These are phyloP conservation scores for Chymomyza caudatula DNA, from an alignment of 2,888 invertebrate genomes.

Conservation along the genomic window DNA sequence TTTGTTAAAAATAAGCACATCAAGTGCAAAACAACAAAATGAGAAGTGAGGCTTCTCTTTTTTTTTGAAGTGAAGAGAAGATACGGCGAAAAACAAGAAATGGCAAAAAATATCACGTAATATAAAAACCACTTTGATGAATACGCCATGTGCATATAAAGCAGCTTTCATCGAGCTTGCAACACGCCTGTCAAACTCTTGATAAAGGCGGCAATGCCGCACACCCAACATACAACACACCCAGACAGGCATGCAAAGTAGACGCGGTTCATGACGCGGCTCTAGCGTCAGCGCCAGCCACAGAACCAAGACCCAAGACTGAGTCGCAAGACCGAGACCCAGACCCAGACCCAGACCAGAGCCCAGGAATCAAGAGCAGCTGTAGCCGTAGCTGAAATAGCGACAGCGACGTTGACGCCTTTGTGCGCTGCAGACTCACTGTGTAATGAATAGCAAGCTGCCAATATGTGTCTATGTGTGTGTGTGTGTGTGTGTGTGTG, in stretches of 20 bases:
- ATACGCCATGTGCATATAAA: conserved; percentile 72
- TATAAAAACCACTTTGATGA: conserved; percentile 74
- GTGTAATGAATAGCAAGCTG: conserved; percentile 54
- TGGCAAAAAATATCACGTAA: conserved; percentile 69
- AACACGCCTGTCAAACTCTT: neutral
- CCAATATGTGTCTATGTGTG: conserved; percentile 13
- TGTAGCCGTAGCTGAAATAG: neutral
- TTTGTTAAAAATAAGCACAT: conserved; percentile 32
- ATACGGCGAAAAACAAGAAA: conserved; percentile 14
- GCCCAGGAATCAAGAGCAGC: neutral
- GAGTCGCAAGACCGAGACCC: too few relatives aligned
- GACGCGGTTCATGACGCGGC: neutral
- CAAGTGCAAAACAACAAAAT: conserved; percentile 26
- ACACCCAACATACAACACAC: neutral
- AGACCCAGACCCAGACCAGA: neutral
- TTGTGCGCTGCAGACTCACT: conserved; percentile 30
- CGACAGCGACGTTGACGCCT: conserved; percentile 18
- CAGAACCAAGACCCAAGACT: neutral
- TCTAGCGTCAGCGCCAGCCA: neutral
- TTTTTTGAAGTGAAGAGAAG: too few relatives aligned
- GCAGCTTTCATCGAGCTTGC: conserved; percentile 41
- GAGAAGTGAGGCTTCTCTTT: too few relatives aligned
- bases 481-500: neutral
- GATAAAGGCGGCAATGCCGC: neutral
- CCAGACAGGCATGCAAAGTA: neutral